phyloP scores from a whole-genome alignment of 2,888 invertebrate genomes.

The Diogma glabrata region DNA sequence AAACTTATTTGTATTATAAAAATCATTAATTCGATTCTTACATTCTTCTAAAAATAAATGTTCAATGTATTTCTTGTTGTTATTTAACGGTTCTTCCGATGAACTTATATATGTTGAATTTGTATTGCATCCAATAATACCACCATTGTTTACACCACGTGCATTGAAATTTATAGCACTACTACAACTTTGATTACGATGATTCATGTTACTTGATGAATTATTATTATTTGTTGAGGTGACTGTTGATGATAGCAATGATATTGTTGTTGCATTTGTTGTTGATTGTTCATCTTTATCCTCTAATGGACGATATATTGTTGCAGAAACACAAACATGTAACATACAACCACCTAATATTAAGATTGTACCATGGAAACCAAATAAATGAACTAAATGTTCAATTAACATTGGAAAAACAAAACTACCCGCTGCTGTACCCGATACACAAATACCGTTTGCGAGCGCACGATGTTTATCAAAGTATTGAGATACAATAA shows the following conservation, averaged over 20 bases:
- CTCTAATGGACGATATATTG: conserved; percentile 48
- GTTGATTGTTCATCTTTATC: conserved; percentile 17
- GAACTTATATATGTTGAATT: conserved; percentile 35
- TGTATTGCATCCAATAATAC: conserved; percentile 19
- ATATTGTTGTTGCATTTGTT: conserved; percentile 3
- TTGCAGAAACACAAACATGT: conserved; percentile 61
- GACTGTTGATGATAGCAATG: conserved; percentile 4
- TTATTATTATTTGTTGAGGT: conserved; percentile 5
- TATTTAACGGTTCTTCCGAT: conserved; percentile 32
- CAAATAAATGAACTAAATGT: conserved; percentile 54
- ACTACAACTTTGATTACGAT: not conserved
- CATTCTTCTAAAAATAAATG: conserved; percentile 36
- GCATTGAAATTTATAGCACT: no score
- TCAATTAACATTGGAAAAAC: conserved; percentile 65
- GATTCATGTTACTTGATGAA: conserved; percentile 6
- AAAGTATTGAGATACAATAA: conserved; percentile 69
- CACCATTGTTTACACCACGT: no score
- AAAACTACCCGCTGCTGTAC: conserved; percentile 68
- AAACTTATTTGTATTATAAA: conserved; percentile 26
- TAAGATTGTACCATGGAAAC: conserved; percentile 59
- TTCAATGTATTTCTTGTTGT: conserved; percentile 33
- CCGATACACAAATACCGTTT: conserved; percentile 69
- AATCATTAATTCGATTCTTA: conserved; percentile 35
- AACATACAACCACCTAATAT: conserved; percentile 58
- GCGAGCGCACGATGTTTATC: conserved; percentile 67